Percentiles rank a stretch among this genome's conserved stretches.
Conservation (phyloP, 92 coral and sea anemone species). For the Umimayanthus chanpuru region DNA sequence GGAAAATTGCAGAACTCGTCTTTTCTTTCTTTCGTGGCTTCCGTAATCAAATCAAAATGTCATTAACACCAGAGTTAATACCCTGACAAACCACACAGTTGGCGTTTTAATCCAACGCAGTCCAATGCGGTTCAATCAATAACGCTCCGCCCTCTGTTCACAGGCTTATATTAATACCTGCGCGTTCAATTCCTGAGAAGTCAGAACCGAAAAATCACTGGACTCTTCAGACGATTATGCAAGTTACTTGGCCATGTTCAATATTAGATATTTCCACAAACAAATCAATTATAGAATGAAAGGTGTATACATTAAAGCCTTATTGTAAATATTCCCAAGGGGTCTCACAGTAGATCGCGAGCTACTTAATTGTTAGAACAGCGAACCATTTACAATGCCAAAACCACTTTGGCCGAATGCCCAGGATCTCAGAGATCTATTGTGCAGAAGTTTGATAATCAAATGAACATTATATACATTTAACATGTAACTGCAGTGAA, state of each 20-base stretch:
- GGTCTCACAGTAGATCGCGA: neutral
- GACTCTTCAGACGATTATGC: neutral
- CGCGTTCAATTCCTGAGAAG: neutral
- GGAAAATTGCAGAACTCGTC: neutral
- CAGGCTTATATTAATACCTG: neutral
- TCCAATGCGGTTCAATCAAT: neutral
- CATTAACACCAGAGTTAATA: neutral
- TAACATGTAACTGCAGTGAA: neutral
- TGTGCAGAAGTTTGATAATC: neutral
- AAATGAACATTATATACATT: neutral
- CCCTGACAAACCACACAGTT: neutral
- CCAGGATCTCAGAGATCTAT: neutral
- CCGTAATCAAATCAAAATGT: neutral
- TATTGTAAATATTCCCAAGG: neutral
- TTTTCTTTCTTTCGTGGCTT: no score
- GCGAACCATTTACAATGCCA: neutral
- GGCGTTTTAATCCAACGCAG: neutral
- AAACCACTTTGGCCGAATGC: neutral
- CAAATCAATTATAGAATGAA: slow-evolving; percentile 8
- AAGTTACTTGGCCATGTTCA: neutral
- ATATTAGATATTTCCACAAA: neutral
- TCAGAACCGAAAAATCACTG: neutral
- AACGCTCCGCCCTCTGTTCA: neutral
- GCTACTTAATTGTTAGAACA: neutral
- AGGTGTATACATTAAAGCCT: neutral